Evolutionary conservation across 2,113 vertebrate genomes (phyloP), one percentile per base, ranked within the genome.

Genomic region (Limanda limanda): DNA sequence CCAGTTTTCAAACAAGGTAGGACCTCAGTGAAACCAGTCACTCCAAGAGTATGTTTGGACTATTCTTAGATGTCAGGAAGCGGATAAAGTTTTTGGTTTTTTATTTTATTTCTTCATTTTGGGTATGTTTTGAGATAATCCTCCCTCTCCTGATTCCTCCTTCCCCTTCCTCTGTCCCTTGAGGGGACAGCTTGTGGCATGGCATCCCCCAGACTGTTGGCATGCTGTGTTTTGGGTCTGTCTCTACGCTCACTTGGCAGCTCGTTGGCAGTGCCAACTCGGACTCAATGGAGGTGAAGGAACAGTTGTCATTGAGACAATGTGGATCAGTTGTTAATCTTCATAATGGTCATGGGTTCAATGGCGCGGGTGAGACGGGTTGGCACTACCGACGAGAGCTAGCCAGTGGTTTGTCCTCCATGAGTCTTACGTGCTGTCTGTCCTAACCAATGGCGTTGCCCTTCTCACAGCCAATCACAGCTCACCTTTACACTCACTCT

Each of bases 211-310:
- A 85, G 92, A 92, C 91, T 91, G 89, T 93, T 89, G 73, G 93
- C 93, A 95, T 95, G 95, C 77, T 92, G 85, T 94, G 93, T 94
- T 86, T 91, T 87, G 81, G 84, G 84, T 91, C 87, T 93, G 92
- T 95, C 92, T 92, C 67, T 58, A 56, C 90, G 84, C 72, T 81
- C 76, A 37, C 81, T 73, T 69, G 84, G 90, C 89, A 88, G 88
- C 88, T 54, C 64, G 74, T 90, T 67, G 88, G 92, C 86, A 92
- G 92, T 85, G 90, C 86, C 93, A 90, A 88, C 90, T 91, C 85
- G 71, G 79, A 84, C 86, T 89, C 88, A 35, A 68, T 42, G 66
- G 48, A 75, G 62, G 27, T 45, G 25, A 23, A 71, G 54, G 27
- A 68, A 65, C 52, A 70, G 78, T 87, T 82, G 66, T 66, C 58